Evolutionary conservation across 2,888 invertebrate genomes (phyloP).

Genomic region (Leptinotarsa tumamoca): DNA sequence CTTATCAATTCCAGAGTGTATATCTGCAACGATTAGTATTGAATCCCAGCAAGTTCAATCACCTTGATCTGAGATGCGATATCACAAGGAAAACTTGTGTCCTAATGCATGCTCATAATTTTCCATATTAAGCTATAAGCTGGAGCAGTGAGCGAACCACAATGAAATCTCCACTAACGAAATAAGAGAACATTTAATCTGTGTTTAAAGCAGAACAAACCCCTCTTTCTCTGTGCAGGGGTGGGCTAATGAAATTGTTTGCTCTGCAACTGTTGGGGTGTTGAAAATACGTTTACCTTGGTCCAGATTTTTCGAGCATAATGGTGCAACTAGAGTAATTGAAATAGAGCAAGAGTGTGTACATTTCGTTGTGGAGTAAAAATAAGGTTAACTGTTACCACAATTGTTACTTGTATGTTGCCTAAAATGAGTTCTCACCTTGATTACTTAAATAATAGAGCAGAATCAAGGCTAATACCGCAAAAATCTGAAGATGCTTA

Average conservation of each 20-base stretch:
- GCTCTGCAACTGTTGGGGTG: not conserved
- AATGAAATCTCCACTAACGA: conserved; percentile 19
- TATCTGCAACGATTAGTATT: not conserved
- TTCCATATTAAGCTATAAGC: not conserved
- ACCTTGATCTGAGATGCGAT: not conserved
- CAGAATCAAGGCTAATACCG: too few relatives aligned
- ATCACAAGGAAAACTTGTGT: not conserved
- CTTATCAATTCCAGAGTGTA: too few relatives aligned
- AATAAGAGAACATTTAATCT: conserved; percentile 34
- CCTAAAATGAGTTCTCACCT: too few relatives aligned
- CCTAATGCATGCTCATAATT: not conserved
- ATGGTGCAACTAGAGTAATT: not conserved
- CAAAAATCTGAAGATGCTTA: too few relatives aligned
- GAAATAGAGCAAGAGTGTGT: too few relatives aligned
- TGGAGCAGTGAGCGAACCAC: not conserved
- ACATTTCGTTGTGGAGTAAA: too few relatives aligned
- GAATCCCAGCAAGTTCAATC: not conserved
- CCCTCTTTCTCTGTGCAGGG: conserved; percentile 19
- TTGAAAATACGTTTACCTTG: not conserved
- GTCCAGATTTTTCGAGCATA: not conserved
- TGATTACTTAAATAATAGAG: too few relatives aligned
- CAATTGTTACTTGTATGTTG: too few relatives aligned
- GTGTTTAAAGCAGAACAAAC: conserved; percentile 24
- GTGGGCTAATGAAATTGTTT: conserved; percentile 10
- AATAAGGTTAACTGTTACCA: too few relatives aligned